Evolutionary conservation across 2,797 vertebrate genomes (phyloP).

Genomic region (Danionella dracula): DNA sequence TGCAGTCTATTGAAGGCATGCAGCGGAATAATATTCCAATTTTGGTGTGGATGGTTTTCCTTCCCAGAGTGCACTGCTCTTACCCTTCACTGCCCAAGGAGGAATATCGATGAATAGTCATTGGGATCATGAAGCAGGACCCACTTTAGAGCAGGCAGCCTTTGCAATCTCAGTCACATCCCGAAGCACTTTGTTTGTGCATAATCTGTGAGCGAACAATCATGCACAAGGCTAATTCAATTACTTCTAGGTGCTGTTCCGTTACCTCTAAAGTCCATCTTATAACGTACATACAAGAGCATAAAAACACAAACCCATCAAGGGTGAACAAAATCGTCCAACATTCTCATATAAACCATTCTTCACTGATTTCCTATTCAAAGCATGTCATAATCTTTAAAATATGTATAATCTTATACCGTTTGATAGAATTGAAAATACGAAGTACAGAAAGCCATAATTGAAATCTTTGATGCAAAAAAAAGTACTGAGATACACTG

Average conservation of each 20-base stretch:
- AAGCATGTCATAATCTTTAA: too few relatives aligned
- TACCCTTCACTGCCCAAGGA: slow-evolving; percentile 16
- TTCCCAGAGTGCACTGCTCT: slow-evolving; percentile 26
- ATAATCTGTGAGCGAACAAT: slow-evolving; percentile 2
- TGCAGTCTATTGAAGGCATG: slow-evolving; percentile 42
- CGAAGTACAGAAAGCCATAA: too few relatives aligned
- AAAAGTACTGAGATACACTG: too few relatives aligned
- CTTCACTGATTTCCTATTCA: too few relatives aligned
- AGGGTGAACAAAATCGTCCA: background rate
- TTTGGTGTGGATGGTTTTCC: slow-evolving; percentile 1
- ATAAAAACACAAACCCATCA: background rate
- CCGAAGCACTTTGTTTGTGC: slow-evolving; percentile 7
- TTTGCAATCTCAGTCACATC: slow-evolving; percentile 4
- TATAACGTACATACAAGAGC: background rate
- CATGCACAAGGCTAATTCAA: slow-evolving; percentile 33
- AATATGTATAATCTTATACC: too few relatives aligned
- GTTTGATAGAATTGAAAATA: too few relatives aligned
- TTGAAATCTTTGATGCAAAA: too few relatives aligned
- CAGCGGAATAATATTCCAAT: slow-evolving; percentile 41
- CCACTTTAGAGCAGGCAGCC: slow-evolving; percentile 6
- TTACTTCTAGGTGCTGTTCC: slow-evolving; percentile 19
- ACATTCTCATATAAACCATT: too few relatives aligned
- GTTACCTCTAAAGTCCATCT: background rate
- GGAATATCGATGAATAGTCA: slow-evolving; percentile 22
- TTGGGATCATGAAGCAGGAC: slow-evolving; percentile 19